Conservation (phyloP, 2,888 invertebrate species). For the Noctua janthina region DNA sequence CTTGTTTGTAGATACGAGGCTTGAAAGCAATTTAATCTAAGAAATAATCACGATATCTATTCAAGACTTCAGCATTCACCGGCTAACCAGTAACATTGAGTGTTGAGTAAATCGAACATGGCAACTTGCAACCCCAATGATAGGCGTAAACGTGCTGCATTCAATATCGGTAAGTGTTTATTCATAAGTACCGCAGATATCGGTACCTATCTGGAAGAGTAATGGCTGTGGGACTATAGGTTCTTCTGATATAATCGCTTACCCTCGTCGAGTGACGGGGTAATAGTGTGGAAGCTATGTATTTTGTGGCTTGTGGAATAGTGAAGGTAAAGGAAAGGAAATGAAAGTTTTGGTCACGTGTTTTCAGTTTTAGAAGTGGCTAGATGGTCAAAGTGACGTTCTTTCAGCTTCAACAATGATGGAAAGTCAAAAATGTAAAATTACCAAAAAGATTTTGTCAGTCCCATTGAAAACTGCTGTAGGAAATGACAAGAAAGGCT, state of each 20-base stretch:
- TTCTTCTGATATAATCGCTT: constrained; percentile 59
- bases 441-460: background rate
- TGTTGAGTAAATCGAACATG: constrained; percentile 52
- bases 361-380: background rate
- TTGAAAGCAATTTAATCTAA: constrained; percentile 28
- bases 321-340: background rate
- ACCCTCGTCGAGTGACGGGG: constrained; percentile 41
- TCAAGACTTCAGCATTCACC: constrained; percentile 44
- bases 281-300: constrained; percentile 46
- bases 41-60: constrained; percentile 49
- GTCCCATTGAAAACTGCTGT: background rate
- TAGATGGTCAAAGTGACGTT: background rate
- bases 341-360: background rate
- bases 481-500: background rate
- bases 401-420: background rate
- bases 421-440: too few relatives aligned
- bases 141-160: constrained; percentile 69
- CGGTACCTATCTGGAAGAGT: constrained; percentile 62
- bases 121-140: constrained; percentile 57
- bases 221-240: constrained; percentile 61
- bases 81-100: constrained; percentile 37
- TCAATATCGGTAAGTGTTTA: constrained; percentile 74
- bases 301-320: constrained; percentile 30
- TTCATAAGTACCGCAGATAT: constrained; percentile 67
- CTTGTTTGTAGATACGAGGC: background rate